These are phyloP conservation scores for Apoderus coryli DNA, from an alignment of 2,888 invertebrate species.

Conservation along the genomic window DNA sequence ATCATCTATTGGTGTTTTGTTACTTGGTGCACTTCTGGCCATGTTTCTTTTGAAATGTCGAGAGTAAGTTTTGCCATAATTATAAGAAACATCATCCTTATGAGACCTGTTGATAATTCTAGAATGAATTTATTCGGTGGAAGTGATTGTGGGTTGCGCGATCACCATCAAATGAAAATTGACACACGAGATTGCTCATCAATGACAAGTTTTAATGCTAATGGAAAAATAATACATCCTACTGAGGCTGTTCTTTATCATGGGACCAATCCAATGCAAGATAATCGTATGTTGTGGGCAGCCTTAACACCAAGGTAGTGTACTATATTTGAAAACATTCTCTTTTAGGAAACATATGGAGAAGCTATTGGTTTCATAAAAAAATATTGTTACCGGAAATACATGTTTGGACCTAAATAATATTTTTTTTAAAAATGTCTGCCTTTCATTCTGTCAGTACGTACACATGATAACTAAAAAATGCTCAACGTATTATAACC, in stretches of 20 bases:
- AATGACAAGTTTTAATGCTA: conserved; percentile 35
- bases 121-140: conserved; percentile 43
- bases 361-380: too few relatives aligned
- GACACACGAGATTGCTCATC: conserved; percentile 30
- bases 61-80: conserved; percentile 56
- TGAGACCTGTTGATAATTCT: too few relatives aligned
- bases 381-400: too few relatives aligned
- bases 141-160: conserved; percentile 38
- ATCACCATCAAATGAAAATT: conserved; percentile 30
- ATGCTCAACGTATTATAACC: too few relatives aligned
- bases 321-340: too few relatives aligned
- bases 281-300: conserved; percentile 50
- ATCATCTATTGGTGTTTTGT: conserved; percentile 64
- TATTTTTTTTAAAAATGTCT: too few relatives aligned
- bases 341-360: too few relatives aligned
- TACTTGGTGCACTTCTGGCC: conserved; percentile 63
- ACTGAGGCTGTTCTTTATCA: conserved; percentile 28
- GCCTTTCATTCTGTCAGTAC: too few relatives aligned
- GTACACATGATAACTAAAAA: too few relatives aligned
- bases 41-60: conserved; percentile 67
- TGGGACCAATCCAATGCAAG: conserved; percentile 23
- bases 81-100: too few relatives aligned
- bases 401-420: too few relatives aligned
- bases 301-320: conserved; percentile 71
- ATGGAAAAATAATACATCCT: conserved; percentile 29